Evolutionary conservation across 1,140 invertebrate genomes (phyloP).

Genomic region (Proales similis): DNA sequence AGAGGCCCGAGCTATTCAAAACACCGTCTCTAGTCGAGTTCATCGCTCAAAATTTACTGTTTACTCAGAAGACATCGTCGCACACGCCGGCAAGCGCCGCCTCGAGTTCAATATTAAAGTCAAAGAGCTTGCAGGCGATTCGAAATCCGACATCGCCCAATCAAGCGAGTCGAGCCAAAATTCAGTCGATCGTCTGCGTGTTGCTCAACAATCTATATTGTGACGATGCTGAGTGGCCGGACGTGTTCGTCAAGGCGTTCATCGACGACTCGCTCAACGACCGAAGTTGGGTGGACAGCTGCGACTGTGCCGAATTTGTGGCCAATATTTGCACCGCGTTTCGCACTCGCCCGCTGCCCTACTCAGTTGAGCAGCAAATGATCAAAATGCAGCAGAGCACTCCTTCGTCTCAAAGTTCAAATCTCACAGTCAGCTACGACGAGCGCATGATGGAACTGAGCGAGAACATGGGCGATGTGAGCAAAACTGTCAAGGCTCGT

Average conservation of each 20-base stretch:
- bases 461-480: neutral
- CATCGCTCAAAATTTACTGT: conserved; percentile 10
- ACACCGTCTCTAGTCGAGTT: conserved; percentile 22
- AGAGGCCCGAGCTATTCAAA: conserved; percentile 17
- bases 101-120: neutral
- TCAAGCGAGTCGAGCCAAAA: neutral
- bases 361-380: neutral
- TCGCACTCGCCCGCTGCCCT: conserved; percentile 66
- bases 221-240: conserved; percentile 59
- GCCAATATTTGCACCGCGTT: conserved; percentile 85
- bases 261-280: conserved; percentile 88
- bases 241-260: conserved; percentile 63
- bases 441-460: neutral
- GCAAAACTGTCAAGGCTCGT: neutral
- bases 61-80: neutral
- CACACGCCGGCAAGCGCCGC: neutral
- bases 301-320: conserved; percentile 80
- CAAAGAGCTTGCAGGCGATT: neutral
- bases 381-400: neutral
- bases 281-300: conserved; percentile 80
- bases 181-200: conserved; percentile 64
- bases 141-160: conserved; percentile 11
- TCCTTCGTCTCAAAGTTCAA: neutral
- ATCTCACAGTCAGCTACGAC: neutral
- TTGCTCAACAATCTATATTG: conserved; percentile 71